These are phyloP conservation scores for Pelochelys cantorii DNA, from an alignment of 2,797 vertebrate genomes.

Conservation along the genomic window DNA sequence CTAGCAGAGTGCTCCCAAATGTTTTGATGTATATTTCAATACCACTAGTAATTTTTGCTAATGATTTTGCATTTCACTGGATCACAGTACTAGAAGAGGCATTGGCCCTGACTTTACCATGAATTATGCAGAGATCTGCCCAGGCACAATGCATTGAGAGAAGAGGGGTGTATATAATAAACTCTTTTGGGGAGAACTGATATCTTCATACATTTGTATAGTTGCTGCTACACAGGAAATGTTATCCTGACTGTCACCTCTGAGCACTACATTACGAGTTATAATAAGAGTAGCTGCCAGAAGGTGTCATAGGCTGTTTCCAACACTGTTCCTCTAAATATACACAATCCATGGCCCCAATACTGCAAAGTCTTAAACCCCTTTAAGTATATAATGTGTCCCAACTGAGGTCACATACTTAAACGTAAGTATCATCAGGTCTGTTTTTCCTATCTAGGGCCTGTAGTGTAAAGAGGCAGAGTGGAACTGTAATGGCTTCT, in stretches of 20 bases:
- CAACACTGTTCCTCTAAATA: neutral
- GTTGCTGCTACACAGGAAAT: neutral
- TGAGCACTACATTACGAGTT: neutral
- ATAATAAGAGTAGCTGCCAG: too few relatives aligned
- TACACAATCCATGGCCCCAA: neutral
- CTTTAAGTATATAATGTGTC: neutral
- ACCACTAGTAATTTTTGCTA: neutral
- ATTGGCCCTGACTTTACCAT: neutral
- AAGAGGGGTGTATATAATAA: neutral
- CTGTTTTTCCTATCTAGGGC: neutral
- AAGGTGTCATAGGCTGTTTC: neutral
- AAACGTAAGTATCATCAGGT: neutral
- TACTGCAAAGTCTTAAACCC: neutral
- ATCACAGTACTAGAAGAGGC: neutral
- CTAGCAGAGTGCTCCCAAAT: neutral
- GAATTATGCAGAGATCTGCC: neutral
- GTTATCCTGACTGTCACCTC: neutral
- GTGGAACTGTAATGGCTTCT: neutral
- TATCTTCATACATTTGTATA: rapidly evolving
- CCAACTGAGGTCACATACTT: neutral
- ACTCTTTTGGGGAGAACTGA: neutral
- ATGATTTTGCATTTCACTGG: neutral
- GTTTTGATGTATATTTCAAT: neutral
- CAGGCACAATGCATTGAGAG: neutral
- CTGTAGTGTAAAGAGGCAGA: neutral